A percentile compares a stretch with the other conserved stretches of the same genome.
These are phyloP conservation scores for Latrodectus hesperus DNA, from an alignment of 2,888 invertebrate species.

Conservation along the genomic window DNA sequence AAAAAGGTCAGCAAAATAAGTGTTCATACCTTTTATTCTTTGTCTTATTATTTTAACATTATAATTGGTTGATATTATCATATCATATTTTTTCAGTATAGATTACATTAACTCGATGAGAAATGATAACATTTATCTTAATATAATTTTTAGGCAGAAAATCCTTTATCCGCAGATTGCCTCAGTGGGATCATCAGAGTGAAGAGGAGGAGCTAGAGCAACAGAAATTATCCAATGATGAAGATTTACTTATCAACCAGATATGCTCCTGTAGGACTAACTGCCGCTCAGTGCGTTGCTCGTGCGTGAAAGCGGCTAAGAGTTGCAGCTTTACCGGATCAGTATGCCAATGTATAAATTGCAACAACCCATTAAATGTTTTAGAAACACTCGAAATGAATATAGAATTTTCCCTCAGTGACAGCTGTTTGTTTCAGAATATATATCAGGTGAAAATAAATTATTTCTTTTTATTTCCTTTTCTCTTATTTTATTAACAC, in stretches of 20 bases:
- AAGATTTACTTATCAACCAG: background rate
- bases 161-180: conserved; percentile 24
- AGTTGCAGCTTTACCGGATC: conserved; percentile 40
- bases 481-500: no score
- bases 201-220: background rate
- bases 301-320: conserved; percentile 62
- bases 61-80: no score
- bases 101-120: no score
- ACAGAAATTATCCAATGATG: background rate
- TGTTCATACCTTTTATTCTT: no score
- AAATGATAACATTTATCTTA: no score
- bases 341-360: conserved; percentile 55
- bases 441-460: conserved; percentile 55
- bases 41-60: no score
- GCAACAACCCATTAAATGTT: conserved; percentile 68
- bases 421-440: conserved; percentile 62
- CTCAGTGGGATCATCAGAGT: conserved; percentile 39
- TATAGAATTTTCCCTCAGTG: conserved; percentile 41
- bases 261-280: conserved; percentile 68
- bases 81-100: no score
- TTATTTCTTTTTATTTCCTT: no score
- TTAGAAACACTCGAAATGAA: conserved; percentile 54
- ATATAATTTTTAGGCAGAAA: conserved; percentile 22
- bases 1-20: no score
- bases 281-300: conserved; percentile 61